These are phyloP conservation scores for Drosophila willistoni DNA, from an alignment of 1,140 invertebrate genomes.

Conservation along the genomic window DNA sequence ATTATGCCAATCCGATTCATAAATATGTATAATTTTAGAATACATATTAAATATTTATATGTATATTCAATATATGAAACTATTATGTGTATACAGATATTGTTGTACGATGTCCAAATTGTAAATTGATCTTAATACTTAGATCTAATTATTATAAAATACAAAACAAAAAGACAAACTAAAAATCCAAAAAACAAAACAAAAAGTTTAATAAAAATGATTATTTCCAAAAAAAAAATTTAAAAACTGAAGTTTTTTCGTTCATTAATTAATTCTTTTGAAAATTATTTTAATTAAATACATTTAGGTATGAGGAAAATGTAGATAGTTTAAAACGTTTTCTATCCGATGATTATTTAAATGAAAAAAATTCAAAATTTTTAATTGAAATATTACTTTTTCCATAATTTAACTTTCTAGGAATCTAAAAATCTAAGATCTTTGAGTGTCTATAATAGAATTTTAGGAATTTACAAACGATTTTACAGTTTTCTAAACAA, in stretches of 20 bases:
- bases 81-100: constrained; percentile 59
- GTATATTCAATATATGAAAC: constrained; percentile 28
- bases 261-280: too few species aligned
- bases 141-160: constrained; percentile 56
- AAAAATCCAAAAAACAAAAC: constrained; percentile 48
- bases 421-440: neutral
- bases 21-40: constrained; percentile 34
- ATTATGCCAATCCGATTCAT: constrained; percentile 48
- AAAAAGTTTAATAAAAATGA: constrained; percentile 8
- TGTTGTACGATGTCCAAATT: constrained; percentile 79
- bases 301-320: too few species aligned
- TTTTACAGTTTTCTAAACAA: too few species aligned
- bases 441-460: too few species aligned
- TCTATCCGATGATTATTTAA: too few species aligned
- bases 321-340: too few species aligned
- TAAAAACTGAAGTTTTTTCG: too few species aligned
- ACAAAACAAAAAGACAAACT: constrained; percentile 50
- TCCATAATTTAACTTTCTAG: neutral
- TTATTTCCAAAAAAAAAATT: constrained; percentile 1
- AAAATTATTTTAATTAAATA: too few species aligned
- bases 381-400: too few species aligned
- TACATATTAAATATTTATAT: constrained; percentile 29
- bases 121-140: constrained; percentile 75
- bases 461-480: too few species aligned
- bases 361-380: too few species aligned